Evolutionary conservation across 1,140 invertebrate genomes (phyloP).

Genomic region (Macrobrachium nipponense): DNA sequence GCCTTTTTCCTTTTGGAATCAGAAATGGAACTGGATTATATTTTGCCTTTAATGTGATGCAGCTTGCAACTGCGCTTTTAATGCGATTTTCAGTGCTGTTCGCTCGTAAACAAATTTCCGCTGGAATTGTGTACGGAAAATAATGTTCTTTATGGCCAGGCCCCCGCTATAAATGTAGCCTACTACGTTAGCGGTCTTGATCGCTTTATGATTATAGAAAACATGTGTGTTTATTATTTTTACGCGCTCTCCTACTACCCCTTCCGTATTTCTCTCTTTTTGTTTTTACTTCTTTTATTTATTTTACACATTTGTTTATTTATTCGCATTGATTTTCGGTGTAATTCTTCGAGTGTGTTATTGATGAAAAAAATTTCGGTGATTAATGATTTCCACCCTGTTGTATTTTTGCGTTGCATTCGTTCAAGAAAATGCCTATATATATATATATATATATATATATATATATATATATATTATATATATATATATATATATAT

Average conservation of each 20-base stretch:
- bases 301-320: no score
- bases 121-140: slow-evolving; percentile 57
- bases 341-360: background rate
- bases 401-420: no score
- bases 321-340: no score
- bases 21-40: slow-evolving; percentile 43
- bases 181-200: slow-evolving; percentile 25
- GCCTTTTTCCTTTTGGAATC: slow-evolving; percentile 48
- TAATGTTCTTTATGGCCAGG: slow-evolving; percentile 49
- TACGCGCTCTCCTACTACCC: background rate
- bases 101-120: slow-evolving; percentile 57
- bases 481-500: slow-evolving; percentile 7
- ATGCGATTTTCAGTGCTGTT: slow-evolving; percentile 59
- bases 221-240: slow-evolving; percentile 36
- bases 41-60: slow-evolving; percentile 35
- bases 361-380: background rate
- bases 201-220: slow-evolving; percentile 47
- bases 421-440: background rate
- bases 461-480: background rate
- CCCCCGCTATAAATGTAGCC: slow-evolving; percentile 29
- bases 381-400: no score
- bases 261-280: no score
- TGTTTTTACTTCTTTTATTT: no score
- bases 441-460: slow-evolving; percentile 24
- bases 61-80: slow-evolving; percentile 58